Evolutionary conservation across 2,888 invertebrate species (phyloP).

Genomic region (Biston stratarius): DNA sequence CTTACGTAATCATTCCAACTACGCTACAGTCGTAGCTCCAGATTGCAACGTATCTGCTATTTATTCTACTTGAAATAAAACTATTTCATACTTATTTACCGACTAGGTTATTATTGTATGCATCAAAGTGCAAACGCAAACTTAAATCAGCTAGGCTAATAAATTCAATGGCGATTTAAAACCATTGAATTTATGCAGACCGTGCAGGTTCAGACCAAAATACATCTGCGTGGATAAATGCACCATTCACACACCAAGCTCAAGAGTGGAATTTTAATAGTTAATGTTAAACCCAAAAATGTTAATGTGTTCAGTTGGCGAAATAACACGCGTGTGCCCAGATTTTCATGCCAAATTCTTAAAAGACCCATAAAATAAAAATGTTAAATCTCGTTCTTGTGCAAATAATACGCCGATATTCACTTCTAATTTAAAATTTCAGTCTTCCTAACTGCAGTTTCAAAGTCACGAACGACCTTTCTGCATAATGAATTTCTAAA

Average conservation of each 20-base stretch:
- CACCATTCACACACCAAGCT: too few relatives aligned
- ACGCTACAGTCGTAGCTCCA: constrained; percentile 14
- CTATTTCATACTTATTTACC: background rate
- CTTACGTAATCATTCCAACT: constrained; percentile 34
- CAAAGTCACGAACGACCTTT: constrained; percentile 20
- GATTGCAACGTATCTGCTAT: constrained; percentile 29
- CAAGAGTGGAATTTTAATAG: too few relatives aligned
- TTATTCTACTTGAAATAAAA: background rate
- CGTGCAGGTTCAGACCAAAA: too few relatives aligned
- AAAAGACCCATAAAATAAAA: background rate
- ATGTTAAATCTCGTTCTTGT: background rate
- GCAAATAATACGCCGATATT: background rate
- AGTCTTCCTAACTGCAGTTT: constrained; percentile 18
- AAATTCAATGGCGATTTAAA: too few relatives aligned
- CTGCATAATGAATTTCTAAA: constrained; percentile 30
- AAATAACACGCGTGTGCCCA: too few relatives aligned
- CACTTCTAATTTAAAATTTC: constrained; percentile 11
- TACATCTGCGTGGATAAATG: too few relatives aligned
- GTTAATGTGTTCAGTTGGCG: too few relatives aligned
- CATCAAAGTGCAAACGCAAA: background rate
- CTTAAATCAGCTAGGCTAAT: too few relatives aligned
- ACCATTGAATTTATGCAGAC: too few relatives aligned
- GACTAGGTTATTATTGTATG: background rate
- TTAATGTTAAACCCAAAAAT: too few relatives aligned
- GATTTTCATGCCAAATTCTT: background rate